A percentile compares a stretch with the other conserved stretches of the same genome.
Evolutionary conservation across 2,797 vertebrate genomes (phyloP).

Genomic region (Syngnathus rostellatus): DNA sequence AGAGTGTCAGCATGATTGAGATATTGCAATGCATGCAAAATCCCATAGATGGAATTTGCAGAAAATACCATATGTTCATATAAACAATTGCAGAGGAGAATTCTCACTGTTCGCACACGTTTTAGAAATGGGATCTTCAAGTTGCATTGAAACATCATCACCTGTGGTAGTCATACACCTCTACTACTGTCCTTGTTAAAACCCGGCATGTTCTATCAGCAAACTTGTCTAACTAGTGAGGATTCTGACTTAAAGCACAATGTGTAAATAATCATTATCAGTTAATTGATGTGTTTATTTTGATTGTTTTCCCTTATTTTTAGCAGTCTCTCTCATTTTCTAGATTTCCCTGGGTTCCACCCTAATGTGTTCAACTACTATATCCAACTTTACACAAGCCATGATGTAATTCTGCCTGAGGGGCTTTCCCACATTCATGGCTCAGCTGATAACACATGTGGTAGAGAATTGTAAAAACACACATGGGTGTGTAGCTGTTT

Average conservation of each 20-base stretch:
- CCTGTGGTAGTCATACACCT: too few relatives aligned
- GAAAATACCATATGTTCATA: neutral
- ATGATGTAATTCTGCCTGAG: constrained; percentile 60
- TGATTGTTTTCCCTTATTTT: constrained; percentile 40
- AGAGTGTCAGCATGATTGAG: constrained; percentile 16
- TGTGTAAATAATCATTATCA: neutral
- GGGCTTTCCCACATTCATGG: constrained; percentile 63
- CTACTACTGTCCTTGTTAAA: too few relatives aligned
- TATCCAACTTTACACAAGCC: constrained; percentile 44
- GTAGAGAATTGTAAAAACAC: constrained; percentile 54
- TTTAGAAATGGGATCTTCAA: neutral
- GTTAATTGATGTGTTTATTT: constrained; percentile 24
- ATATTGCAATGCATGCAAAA: constrained; percentile 4
- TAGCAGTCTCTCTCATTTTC: constrained; percentile 38
- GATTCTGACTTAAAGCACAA: neutral
- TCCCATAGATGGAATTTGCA: neutral
- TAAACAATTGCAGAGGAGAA: neutral
- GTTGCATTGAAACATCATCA: too few relatives aligned
- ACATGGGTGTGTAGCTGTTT: constrained; percentile 54
- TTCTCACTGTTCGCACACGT: neutral
- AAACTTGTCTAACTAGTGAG: neutral
- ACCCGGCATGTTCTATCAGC: neutral
- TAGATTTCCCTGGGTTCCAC: constrained; percentile 46
- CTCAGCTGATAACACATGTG: constrained; percentile 68
- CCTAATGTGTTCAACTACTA: constrained; percentile 50